Evolutionary conservation across 2,113 vertebrate species (phyloP).

Genomic region (Nothobranchius furzeri): DNA sequence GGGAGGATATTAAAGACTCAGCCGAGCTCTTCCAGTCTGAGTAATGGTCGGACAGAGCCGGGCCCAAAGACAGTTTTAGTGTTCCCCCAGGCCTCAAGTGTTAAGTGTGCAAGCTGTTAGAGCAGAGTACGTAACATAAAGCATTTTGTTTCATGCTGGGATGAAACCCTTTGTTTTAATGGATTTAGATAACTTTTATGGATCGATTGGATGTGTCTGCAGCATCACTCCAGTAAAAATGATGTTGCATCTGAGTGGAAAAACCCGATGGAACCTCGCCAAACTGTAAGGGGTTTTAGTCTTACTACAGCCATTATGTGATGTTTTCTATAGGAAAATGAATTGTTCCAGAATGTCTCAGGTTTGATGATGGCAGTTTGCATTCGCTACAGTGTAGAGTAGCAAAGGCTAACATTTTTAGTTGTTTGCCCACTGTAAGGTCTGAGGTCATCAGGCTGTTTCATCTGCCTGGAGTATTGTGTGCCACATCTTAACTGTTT

Average conservation of each 20-base stretch:
- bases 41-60: slow-evolving; percentile 43
- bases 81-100: slow-evolving; percentile 55
- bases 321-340: too few relatives aligned
- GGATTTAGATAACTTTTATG: slow-evolving; percentile 30
- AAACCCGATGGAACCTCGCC: too few relatives aligned
- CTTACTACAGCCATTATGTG: too few relatives aligned
- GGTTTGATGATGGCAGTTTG: too few relatives aligned
- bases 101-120: slow-evolving; percentile 47
- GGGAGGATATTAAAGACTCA: slow-evolving; percentile 56
- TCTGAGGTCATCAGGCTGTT: too few relatives aligned
- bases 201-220: slow-evolving; percentile 7
- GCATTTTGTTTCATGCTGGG: slow-evolving; percentile 24
- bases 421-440: too few relatives aligned
- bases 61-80: slow-evolving; percentile 57
- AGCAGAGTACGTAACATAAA: slow-evolving; percentile 32
- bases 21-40: slow-evolving; percentile 55
- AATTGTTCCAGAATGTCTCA: too few relatives aligned
- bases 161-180: slow-evolving; percentile 42
- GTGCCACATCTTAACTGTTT: too few relatives aligned
- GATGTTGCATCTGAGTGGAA: neutral
- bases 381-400: too few relatives aligned
- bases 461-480: too few relatives aligned
- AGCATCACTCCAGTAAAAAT: neutral
- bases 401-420: too few relatives aligned
- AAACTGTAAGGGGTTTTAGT: too few relatives aligned